Evolutionary conservation across 2,113 vertebrate genomes (phyloP).

Genomic region (Columbina picui): DNA sequence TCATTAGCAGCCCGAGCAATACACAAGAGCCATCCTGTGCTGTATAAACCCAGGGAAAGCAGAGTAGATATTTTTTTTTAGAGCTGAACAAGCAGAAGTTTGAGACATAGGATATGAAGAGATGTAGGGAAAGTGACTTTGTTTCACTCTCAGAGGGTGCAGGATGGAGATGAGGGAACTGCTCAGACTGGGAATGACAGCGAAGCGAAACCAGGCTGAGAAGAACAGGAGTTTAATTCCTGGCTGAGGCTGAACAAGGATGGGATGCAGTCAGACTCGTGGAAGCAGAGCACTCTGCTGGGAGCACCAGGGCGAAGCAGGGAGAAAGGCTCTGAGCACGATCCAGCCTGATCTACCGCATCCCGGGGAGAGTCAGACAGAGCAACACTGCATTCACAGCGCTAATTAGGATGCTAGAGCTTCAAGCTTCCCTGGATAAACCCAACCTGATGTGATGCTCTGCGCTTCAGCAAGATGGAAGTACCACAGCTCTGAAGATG

Average conservation of each 20-base stretch:
- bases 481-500: neutral
- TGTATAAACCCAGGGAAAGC: neutral
- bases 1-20: neutral
- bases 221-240: neutral
- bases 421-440: neutral
- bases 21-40: neutral
- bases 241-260: neutral
- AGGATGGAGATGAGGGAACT: neutral
- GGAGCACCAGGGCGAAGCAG: neutral
- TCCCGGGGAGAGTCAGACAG: neutral
- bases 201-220: rapidly evolving
- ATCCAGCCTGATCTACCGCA: neutral
- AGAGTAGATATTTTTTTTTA: neutral
- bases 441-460: neutral
- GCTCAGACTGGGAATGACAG: neutral
- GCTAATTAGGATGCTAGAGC: neutral
- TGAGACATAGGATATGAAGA: rapidly evolving
- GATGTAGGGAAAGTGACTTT: rapidly evolving
- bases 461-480: neutral
- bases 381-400: neutral
- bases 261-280: neutral
- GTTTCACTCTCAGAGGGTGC: neutral
- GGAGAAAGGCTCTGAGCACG: neutral
- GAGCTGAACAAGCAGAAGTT: neutral
- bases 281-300: neutral